Evolutionary conservation across 1,140 invertebrate genomes (phyloP), one percentile per base, ranked within the genome.

Genomic region (Scylla paramamosain): DNA sequence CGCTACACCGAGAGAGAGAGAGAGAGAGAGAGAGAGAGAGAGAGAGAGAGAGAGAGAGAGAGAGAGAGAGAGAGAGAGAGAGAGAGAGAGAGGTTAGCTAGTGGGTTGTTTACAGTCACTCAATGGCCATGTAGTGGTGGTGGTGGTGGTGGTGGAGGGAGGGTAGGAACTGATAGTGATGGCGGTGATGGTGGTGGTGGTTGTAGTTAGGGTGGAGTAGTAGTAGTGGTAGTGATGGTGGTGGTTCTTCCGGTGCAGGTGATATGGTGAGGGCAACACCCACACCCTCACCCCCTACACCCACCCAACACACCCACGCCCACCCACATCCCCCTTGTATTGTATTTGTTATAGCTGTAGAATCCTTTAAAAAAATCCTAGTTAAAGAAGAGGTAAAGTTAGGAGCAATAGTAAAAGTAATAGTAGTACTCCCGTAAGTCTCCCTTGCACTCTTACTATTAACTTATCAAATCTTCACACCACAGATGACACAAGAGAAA

Each of bases 31-130:
- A 59, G 52, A 59, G 52, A 59, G 52, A 59, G 52, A 59, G 52
- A 59, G 52, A 59, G 52, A 25, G 67, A 77, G 67, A 77, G 67
- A 77, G 67, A 77, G 67, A 77, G 67, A 77, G 67, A 77, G 67
- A 77, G 67, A 77, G 67, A 77, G 67, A 77, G 67, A 77, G 67
- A 77, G 67, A 77, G 67, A 77, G 67, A 77, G 67, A 77, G 67
- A 77, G 67, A 77, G 67, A 77, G 67, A 77, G 67, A 77, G 67
- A 77, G 6, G n/a, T 25, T 12, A n/a, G 20, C 6, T 12, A n/a
- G 67, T 7, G 67, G 6, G 67, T 59, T 59, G 52, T 59, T 59
- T 59, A 16, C 20, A 59, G 52, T 59, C 52, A 59, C 52, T 59
- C 39, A 39, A 39, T 59, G 52, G 52, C 2, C 52, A 59, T 20